Base-by-base conservation (phyloP, 2,113 vertebrate genomes). In the Vulpes ferrilata region DNA sequence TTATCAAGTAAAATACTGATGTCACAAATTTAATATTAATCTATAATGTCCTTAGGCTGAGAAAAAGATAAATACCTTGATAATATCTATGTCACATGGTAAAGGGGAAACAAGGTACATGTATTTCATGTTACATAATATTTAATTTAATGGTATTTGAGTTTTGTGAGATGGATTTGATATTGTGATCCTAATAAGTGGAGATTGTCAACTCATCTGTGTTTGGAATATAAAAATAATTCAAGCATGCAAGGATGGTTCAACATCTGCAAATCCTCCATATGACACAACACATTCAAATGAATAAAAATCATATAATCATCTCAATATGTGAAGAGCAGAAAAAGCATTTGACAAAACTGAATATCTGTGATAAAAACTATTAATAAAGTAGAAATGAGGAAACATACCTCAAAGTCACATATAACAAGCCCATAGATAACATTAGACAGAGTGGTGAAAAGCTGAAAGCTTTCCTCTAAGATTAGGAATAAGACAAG, bases 111-210 rank as follows among this genome's bases (percentile, higher is more conserved):
- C 23, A n/a, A 64, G 10, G 5, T 55, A 35, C 79, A 38, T 13
- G 2, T 92, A 55, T 35, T 2, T 64, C 69, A 20, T 92, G 3
- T 19, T 57, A 0, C 9, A 3, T 73, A 64, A 71, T 92, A 82
- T 35, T 92, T 87, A n/a, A 82, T 51, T 84, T 90, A 88, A 25
- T 83, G 59, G 22, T 73, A 73, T 86, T 83, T 95, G 59, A 93
- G 19, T 65, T 95, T 97, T 94, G 11, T 48, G 32, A 43, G 57
- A 38, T 85, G 57, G 11, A 48, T 84, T 92, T 86, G 67, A n/a
- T 90, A 10, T 89, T 69, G 10, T 87, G n/a, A 84, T 90, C n/a
- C 53, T 78, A 48, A 5, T 69, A 95, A 60, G 6, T 88, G 20
- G 5, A 94, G 15, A n/a, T 19, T 88, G 10, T 74, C 38, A 38